Evolutionary conservation across 2,113 vertebrate species (phyloP), one percentile per base, ranked within the genome.

Genomic region (Coturnix japonica): DNA sequence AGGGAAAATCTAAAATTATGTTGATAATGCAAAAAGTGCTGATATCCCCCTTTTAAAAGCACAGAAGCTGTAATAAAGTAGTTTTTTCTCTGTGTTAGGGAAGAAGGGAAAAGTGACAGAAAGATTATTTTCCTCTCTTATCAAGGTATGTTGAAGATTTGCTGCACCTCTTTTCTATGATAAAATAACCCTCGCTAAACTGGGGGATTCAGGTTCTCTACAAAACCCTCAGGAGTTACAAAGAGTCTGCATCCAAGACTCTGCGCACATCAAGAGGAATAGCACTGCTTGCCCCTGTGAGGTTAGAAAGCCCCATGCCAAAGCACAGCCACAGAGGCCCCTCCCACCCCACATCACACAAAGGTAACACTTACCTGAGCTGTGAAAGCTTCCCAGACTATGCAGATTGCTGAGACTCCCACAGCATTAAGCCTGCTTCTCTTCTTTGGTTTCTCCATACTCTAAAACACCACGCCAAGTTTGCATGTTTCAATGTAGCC

Each of bases 401-500:
- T 54, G 65, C 70, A 65, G 74, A 67, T 4, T 43, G 77, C 73
- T 86, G 81, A 95, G 91, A 81, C 37, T 14, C 54, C 86, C 69
- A 66, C 71, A 81, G 83, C 81, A 78, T 57, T 47, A 64, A 87
- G 70, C 63, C 90, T 61, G 2, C 44, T 91, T 81, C 80, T 82
- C 57, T 70, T 65, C 73, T 54, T 43, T 51, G 66, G 83, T 88
- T 93, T 87, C 85, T 87, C 71, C 71, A 49, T 28, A 71, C 12
- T 91, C 91, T 85, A 89, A 93, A 92, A 94, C 81, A 92, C 59
- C 87, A 92, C 81, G 89, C 63, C 78, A 89, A 76, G 90, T 63
- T 77, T 87, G 63, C 92, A 88, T 5, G 74, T 76, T 86, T 63
- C 54, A 86, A 57, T 39, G 70, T 81, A 75, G 83, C 6, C 2